Base-by-base conservation (phyloP, 2,797 vertebrate species). In the Chiroxiphia lanceolata region DNA sequence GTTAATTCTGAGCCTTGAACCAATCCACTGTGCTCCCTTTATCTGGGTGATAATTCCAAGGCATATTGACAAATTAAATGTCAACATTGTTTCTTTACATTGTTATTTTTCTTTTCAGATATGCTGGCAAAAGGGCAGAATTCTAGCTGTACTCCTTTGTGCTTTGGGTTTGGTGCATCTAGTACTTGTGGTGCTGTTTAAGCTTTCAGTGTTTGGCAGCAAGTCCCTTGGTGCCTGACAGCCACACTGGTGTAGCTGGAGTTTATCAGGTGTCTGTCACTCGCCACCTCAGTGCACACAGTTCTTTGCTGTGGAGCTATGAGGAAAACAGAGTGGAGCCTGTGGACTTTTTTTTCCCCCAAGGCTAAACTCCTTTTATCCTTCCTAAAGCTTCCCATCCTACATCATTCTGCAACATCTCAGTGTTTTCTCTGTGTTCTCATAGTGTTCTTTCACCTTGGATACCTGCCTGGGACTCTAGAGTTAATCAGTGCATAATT, bases 71-170 rank as follows among this genome's bases (percentile, higher is more conserved):
- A 92, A 61, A 64, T 33, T 76, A 68, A 90, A 79, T 87, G 27
- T 74, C 68, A 94, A 67, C 16, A 17, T 50, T 84, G 54, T 51
- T 59, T 87, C 64, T 75, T 87, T 69, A 81, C 48, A 34, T n/a
- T 21, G 19, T 76, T 80, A 31, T 45, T 84, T 93, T 90, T 84
- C 56, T 85, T 33, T 87, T 85, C 47, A 78, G 68, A 85, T 89
- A 70, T 6, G 36, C 51, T 69, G 72, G 19, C 4, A 2, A 76
- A 82, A 61, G 34, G 53, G 10, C 51, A 70, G 81, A 25, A 44
- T 70, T 85, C 85, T 45, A 76, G 59, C 38, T 78, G 16, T 33
- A 15, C 20, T 90, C 53, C 50, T 81, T 71, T 79, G 38, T 83
- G 61, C 57, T 61, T 68, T 75, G 59, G n/a, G 11, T 85, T 85